phyloP scores from a whole-genome alignment of 1,140 invertebrate species.

The Psilanteris sp. region DNA sequence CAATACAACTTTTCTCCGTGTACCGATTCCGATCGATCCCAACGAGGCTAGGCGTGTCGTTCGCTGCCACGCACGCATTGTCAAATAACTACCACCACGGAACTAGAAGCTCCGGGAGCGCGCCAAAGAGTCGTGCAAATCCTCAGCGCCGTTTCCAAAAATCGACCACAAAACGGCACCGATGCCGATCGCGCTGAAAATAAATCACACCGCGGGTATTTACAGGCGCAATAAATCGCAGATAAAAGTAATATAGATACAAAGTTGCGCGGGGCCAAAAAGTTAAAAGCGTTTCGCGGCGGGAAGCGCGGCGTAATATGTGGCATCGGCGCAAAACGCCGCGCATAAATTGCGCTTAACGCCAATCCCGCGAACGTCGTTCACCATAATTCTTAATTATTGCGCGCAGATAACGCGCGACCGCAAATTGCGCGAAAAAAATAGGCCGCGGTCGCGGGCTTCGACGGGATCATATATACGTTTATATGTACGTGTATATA shows the following conservation, averaged over 20 bases:
- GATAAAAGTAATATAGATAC: constrained; percentile 58
- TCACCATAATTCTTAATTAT: constrained; percentile 47
- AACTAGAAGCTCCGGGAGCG: too few species aligned
- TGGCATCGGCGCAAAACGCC: constrained; percentile 5
- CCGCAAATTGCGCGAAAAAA: constrained; percentile 31
- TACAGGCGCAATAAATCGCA: constrained; percentile 29
- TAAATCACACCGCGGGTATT: constrained; percentile 9
- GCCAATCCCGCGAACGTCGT: constrained; percentile 26
- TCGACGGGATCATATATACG: too few species aligned
- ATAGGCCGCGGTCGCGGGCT: constrained; percentile 6
- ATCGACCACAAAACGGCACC: too few species aligned
- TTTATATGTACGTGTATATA: too few species aligned
- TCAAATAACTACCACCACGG: too few species aligned
- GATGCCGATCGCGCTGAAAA: constrained; percentile 5
- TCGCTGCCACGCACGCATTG: too few species aligned
- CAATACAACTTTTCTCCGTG: too few species aligned
- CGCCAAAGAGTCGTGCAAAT: too few species aligned
- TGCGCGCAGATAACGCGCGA: constrained; percentile 26
- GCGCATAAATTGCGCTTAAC: constrained; percentile 51
- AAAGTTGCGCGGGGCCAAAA: constrained; percentile 35
- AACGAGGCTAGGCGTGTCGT: too few species aligned
- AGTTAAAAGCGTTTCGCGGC: constrained; percentile 34
- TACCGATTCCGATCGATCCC: too few species aligned
- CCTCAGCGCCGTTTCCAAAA: too few species aligned
- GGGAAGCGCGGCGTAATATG: constrained; percentile 36